Evolutionary conservation across 2,888 invertebrate genomes (phyloP).

Genomic region (Scaptomyza cyrtandrae): DNA sequence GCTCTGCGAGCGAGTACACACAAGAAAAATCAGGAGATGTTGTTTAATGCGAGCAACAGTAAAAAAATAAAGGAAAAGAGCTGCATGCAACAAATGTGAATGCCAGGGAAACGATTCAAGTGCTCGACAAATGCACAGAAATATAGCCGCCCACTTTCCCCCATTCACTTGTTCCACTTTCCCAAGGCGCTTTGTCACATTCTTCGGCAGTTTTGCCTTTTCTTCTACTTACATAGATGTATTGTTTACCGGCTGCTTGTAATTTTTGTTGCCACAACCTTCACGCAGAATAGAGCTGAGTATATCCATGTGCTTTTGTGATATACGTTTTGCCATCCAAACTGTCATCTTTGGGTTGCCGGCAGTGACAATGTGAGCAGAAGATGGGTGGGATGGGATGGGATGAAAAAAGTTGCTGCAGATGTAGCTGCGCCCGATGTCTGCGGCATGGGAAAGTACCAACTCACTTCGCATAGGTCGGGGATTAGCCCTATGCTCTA

Average conservation of each 20-base stretch:
- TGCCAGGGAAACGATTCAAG: slow-evolving; percentile 34
- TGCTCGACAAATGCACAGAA: slow-evolving; percentile 54
- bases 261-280: slow-evolving; percentile 50
- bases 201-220: slow-evolving; percentile 38
- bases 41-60: slow-evolving; percentile 7
- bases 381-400: neutral
- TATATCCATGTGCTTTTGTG: slow-evolving; percentile 59
- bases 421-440: slow-evolving; percentile 47
- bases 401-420: slow-evolving; percentile 29
- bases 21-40: slow-evolving; percentile 13
- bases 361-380: slow-evolving; percentile 50
- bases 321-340: slow-evolving; percentile 68
- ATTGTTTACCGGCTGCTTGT: slow-evolving; percentile 60
- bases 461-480: slow-evolving; percentile 44
- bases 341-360: slow-evolving; percentile 65
- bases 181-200: slow-evolving; percentile 52
- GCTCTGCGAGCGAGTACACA: neutral
- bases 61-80: neutral
- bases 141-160: slow-evolving; percentile 11
- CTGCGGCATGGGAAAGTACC: slow-evolving; percentile 43
- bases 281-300: slow-evolving; percentile 33
- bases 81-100: slow-evolving; percentile 30
- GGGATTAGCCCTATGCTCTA: slow-evolving; percentile 44
- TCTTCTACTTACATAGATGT: slow-evolving; percentile 30
- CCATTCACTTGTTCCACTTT: slow-evolving; percentile 18